Conservation (phyloP, 2,888 invertebrate species). For the Hydrotaea diabolus region DNA sequence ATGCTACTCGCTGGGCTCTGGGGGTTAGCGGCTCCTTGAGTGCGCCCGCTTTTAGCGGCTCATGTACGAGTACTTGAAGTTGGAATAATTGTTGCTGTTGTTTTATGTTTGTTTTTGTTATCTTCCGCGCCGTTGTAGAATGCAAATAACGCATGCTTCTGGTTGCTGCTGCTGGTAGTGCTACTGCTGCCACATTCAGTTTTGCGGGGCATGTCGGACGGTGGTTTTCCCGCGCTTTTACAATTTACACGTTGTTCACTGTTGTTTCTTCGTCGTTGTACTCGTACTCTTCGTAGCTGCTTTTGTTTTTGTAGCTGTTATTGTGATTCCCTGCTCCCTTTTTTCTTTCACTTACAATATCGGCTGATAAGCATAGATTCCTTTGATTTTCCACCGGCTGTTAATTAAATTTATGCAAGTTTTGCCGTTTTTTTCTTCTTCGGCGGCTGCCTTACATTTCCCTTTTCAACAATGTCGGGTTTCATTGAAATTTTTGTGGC, state of each 20-base stretch:
- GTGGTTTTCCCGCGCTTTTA: slow-evolving; percentile 47
- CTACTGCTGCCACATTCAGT: not conserved
- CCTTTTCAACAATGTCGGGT: not conserved
- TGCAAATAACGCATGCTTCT: not conserved
- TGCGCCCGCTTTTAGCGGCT: not conserved
- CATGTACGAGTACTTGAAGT: not conserved
- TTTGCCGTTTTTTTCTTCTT: not conserved
- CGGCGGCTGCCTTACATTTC: too few species aligned
- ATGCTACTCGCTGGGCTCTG: not conserved
- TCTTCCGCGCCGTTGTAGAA: not conserved
- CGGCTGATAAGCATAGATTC: slow-evolving; percentile 8
- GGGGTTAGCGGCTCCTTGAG: not conserved
- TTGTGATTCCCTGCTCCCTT: not conserved
- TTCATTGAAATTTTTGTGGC: not conserved
- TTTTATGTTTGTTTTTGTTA: slow-evolving; percentile 24
- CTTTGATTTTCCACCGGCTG: slow-evolving; percentile 63
- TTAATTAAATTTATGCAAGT: slow-evolving; percentile 60
- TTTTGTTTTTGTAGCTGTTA: not conserved
- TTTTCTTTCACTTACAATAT: slow-evolving; percentile 25
- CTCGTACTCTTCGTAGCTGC: too few species aligned
- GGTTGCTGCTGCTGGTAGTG: not conserved
- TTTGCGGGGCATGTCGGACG: not conserved
- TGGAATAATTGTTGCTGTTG: slow-evolving; percentile 46
- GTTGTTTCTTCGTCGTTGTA: too few species aligned
- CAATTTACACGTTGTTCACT: slow-evolving; percentile 37